Evolutionary conservation across 2,113 vertebrate genomes (phyloP).

Genomic region (Gymnorhina tibicen): DNA sequence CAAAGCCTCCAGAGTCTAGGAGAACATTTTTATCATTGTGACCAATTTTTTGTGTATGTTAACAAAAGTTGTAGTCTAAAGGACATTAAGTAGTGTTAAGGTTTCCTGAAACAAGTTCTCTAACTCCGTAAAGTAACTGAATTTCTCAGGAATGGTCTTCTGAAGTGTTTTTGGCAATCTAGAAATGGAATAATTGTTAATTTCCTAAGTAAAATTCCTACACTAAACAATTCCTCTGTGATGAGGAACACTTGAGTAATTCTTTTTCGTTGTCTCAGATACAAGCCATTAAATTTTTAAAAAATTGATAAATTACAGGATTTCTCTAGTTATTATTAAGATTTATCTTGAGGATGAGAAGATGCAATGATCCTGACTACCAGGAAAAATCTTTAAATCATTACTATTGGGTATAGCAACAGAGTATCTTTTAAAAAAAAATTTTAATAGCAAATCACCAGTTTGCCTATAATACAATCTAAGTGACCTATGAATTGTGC

Average conservation of each 20-base stretch:
- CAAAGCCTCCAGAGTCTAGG: background rate
- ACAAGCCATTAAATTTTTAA: fast-evolving
- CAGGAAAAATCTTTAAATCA: background rate
- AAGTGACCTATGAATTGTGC: background rate
- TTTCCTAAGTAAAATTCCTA: background rate
- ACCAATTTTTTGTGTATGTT: background rate
- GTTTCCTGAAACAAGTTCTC: background rate
- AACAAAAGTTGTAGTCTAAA: background rate
- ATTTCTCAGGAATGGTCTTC: background rate
- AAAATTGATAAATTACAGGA: background rate
- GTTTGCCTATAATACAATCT: background rate
- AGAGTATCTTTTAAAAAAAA: background rate
- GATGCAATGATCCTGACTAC: background rate
- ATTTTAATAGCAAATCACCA: background rate
- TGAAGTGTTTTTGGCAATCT: background rate
- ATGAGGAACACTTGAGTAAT: background rate
- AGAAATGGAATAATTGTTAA: background rate
- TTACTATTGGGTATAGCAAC: background rate
- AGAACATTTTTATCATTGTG: background rate
- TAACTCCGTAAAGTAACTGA: background rate
- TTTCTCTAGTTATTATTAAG: background rate
- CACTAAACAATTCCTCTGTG: background rate
- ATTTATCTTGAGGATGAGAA: background rate
- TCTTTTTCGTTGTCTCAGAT: background rate
- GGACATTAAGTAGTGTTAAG: background rate